A percentile compares a stretch with the other conserved stretches of the same genome.
Conservation (phyloP, 2,113 vertebrate species). For the Hirundichthys speculiger region DNA sequence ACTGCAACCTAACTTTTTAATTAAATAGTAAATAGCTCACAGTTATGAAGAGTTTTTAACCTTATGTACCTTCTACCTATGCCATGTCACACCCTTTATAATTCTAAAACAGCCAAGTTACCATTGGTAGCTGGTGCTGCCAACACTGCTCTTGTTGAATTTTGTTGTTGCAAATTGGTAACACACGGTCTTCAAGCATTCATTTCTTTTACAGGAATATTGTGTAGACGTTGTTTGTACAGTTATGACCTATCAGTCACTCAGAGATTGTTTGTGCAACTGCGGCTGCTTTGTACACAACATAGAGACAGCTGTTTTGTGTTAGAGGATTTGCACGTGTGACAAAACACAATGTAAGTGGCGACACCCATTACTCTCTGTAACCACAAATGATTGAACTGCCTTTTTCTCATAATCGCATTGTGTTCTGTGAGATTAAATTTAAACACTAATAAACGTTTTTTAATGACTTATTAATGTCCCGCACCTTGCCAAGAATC, state of each 20-base stretch:
- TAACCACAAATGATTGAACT: slow-evolving; percentile 71
- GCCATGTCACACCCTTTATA: slow-evolving; percentile 39
- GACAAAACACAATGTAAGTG: slow-evolving; percentile 50
- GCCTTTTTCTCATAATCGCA: slow-evolving; percentile 75
- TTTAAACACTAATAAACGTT: slow-evolving; percentile 81
- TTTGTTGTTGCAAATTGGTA: slow-evolving; percentile 66
- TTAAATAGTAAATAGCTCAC: slow-evolving; percentile 10
- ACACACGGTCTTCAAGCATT: slow-evolving; percentile 55
- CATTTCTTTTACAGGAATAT: slow-evolving; percentile 69
- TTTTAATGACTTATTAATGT: slow-evolving; percentile 83
- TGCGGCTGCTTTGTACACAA: slow-evolving; percentile 73
- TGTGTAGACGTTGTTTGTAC: slow-evolving; percentile 60
- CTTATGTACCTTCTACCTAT: slow-evolving; percentile 1
- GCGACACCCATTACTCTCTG: slow-evolving; percentile 75
- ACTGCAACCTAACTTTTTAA: slow-evolving; percentile 40
- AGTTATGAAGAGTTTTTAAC: background rate
- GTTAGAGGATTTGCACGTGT: slow-evolving; percentile 32
- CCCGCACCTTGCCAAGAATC: slow-evolving; percentile 83
- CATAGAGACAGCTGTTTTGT: slow-evolving; percentile 70
- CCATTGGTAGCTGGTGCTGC: slow-evolving; percentile 50
- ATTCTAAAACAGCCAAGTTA: slow-evolving; percentile 62
- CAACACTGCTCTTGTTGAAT: slow-evolving; percentile 44
- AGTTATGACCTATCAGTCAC: slow-evolving; percentile 72
- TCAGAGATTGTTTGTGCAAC: slow-evolving; percentile 69
- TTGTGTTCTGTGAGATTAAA: slow-evolving; percentile 80